phyloP scores from a whole-genome alignment of 2,888 invertebrate genomes.

The Trachelus troglodyta region DNA sequence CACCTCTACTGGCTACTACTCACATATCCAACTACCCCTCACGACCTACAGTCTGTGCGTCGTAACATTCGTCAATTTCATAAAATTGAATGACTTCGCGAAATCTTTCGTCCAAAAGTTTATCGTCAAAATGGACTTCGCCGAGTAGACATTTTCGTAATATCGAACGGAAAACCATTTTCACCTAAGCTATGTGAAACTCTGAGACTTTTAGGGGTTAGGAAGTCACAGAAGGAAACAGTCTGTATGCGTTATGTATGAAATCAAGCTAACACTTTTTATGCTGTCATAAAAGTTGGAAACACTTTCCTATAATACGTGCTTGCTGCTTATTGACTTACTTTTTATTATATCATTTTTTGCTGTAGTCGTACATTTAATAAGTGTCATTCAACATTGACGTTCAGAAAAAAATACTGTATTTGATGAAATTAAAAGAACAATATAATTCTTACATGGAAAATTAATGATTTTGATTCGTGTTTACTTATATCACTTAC shows the following conservation, averaged over 20 bases:
- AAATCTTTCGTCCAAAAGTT: constrained; percentile 5
- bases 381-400: too few species aligned
- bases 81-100: constrained; percentile 37
- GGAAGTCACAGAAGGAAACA: neutral
- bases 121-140: neutral
- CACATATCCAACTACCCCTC: neutral
- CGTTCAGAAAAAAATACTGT: too few species aligned
- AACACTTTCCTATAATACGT: neutral
- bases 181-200: neutral
- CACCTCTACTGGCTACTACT: neutral
- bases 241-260: neutral
- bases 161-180: neutral
- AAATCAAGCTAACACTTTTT: neutral
- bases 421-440: too few species aligned
- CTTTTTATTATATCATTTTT: too few species aligned
- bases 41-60: constrained; percentile 7
- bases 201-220: neutral
- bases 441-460: too few species aligned
- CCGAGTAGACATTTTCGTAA: neutral
- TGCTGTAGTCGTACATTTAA: too few species aligned
- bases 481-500: too few species aligned
- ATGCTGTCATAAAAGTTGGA: neutral
- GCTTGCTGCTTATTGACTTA: too few species aligned
- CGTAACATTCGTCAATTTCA: constrained; percentile 36
- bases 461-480: too few species aligned